Base-by-base conservation (phyloP, 2,797 vertebrate genomes). In the Catostomus latipinnis region DNA sequence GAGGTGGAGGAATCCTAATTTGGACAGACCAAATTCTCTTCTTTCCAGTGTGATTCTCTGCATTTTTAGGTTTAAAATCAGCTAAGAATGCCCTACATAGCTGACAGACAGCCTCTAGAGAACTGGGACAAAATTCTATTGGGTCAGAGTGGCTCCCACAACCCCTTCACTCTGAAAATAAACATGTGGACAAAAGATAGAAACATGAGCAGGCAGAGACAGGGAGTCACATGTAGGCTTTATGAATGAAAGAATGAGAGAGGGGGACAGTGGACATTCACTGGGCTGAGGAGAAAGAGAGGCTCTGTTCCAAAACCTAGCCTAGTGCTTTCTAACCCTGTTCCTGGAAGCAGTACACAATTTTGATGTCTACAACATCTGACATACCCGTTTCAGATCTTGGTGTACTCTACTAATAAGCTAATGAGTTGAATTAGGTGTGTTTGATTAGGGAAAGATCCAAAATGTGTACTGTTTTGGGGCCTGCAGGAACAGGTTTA, bases 121-220 rank as follows among this genome's bases (percentile, higher is more conserved):
- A 93, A 91, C 85, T 91, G 88, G 90, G 88, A 91, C 88, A 89
- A 90, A 87, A 90, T 87, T 92, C 87, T 92, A 94, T 94, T 94
- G 92, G 93, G 94, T 93, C 93, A 94, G 89, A 92, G 88, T 91
- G 94, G 93, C 94, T 94, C 91, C 88, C 91, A 93, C 91, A 90
- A 94, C 94, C 91, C 93, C 91, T 88, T 91, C 94, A 34, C 34
- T 34, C 34, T 34, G 34, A 34, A 4, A 34, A 87, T 88, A 92
- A 90, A 91, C 90, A 91, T 85, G 78, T 80, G 87, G 89, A 91
- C 87, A 89, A 90, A 91, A 89, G 82, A 71, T 81, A 85, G 81
- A 82, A 90, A 75, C 80, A 87, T 65, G 78, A 89, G 88, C 83
- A 91, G 75, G 81, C 83, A 34, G 34, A 34, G 34, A 34, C 34